Evolutionary conservation across 2,797 vertebrate genomes (phyloP), one percentile per base, ranked within the genome.

Genomic region (Chaetophractus vellerosus): DNA sequence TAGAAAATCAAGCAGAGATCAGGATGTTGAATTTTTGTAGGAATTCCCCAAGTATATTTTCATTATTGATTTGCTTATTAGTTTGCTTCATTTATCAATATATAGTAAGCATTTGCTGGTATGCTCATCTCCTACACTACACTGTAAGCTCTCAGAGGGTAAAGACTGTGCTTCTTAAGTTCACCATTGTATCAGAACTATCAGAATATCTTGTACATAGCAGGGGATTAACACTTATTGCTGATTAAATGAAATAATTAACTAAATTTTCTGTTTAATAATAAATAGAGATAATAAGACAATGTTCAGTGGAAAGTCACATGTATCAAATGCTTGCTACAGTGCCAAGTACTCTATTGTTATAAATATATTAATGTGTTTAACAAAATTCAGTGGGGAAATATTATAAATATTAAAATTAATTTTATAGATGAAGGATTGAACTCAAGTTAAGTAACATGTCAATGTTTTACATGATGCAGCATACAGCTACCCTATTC

Each of bases 371-470:
- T 52, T 8, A 19, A 45, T 45, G 28, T 36, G 14, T 78, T 78
- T 86, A n/a, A 84, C 5, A n/a, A 16, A 76, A 48, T 2, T 41
- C 33, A 75, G 0, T 18, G 21, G 12, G 59, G 0, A 9, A 52
- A n/a, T 52, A 21, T 57, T 52, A 21, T 57, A 45, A 38, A 8
- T 45, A 45, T 10, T 76, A 19, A 15, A 71, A 80, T 76, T 83
- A 15, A 57, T 76, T 88, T 81, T 55, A 75, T n/a, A 82, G 18
- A 69, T 71, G 26, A 96, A 85, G 48, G 86, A 89, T 10, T 12
- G 15, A 45, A n/a, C 21, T 63, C 28, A 45, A 64, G 5, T 36
- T 83, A 79, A 90, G 31, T 8, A 90, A 55, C 12, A 36, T 59
- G 3, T 7, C 33, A 28, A 78, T 31, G 16, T 86, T 45, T 61